phyloP scores from a whole-genome alignment of 92 coral and sea anemone species.

The Umimayanthus chanpuru region DNA sequence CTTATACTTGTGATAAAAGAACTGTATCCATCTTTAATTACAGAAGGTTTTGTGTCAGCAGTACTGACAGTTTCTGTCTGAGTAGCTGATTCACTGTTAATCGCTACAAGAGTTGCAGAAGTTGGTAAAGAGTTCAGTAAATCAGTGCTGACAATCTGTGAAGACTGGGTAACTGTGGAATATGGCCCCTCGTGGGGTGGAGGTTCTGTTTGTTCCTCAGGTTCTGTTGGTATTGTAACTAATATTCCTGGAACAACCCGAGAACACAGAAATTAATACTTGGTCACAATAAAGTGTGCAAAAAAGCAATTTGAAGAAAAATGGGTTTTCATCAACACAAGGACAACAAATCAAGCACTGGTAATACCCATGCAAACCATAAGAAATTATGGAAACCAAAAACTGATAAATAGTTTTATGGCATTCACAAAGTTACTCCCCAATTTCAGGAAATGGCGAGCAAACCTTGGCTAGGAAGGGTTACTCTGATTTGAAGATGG shows the following conservation, averaged over 20 bases:
- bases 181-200: constrained; percentile 37
- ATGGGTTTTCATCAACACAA: no score
- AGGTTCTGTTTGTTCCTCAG: constrained; percentile 32
- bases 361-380: no score
- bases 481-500: no score
- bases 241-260: neutral
- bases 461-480: no score
- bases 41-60: neutral
- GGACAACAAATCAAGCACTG: no score
- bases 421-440: no score
- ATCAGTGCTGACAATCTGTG: constrained; percentile 4
- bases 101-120: neutral
- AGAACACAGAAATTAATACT: neutral
- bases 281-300: no score
- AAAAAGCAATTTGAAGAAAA: no score
- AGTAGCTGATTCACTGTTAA: neutral
- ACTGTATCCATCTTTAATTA: neutral
- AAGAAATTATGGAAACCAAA: no score
- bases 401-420: no score
- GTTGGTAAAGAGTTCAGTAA: neutral
- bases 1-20: neutral
- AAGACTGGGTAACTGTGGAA: neutral
- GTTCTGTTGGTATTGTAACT: neutral
- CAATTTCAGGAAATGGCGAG: no score
- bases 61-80: neutral